phyloP scores from a whole-genome alignment of 30 jellyfish, hydroid and myxozoan genomes.

The Phacellophora camtschatica region DNA sequence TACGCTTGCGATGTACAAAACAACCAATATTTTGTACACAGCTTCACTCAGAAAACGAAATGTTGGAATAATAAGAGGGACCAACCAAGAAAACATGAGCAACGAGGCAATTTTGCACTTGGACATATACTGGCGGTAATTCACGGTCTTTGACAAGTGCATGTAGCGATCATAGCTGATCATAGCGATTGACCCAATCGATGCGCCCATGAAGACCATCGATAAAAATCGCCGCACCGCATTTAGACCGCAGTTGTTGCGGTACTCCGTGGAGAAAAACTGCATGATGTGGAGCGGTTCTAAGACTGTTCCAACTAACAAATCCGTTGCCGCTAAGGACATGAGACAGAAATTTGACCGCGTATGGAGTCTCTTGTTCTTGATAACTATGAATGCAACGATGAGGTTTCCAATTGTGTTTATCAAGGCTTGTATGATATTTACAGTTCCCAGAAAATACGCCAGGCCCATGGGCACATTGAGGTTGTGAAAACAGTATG shows the following conservation, averaged over 20 bases:
- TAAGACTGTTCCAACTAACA: constrained; percentile 58
- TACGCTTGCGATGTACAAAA: not conserved
- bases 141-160: constrained; percentile 51
- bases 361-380: constrained; percentile 40
- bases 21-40: constrained; percentile 11
- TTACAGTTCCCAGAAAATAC: constrained; percentile 39
- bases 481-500: constrained; percentile 5
- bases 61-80: constrained; percentile 59
- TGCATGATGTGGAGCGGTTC: constrained; percentile 61
- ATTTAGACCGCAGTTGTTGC: constrained; percentile 46
- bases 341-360: constrained; percentile 35
- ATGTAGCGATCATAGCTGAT: constrained; percentile 78
- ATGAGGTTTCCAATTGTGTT: constrained; percentile 42
- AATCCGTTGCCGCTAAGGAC: constrained; percentile 74
- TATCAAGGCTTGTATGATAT: not conserved
- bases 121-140: constrained; percentile 61
- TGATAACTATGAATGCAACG: constrained; percentile 11
- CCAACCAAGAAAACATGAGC: constrained; percentile 54
- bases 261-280: constrained; percentile 15
- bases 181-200: constrained; percentile 66
- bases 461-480: not conserved
- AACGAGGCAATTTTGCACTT: constrained; percentile 26
- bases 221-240: constrained; percentile 51
- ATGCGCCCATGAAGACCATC: constrained; percentile 66
- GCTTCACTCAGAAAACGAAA: constrained; percentile 54